Evolutionary conservation across 30 jellyfish, hydroid and myxozoan genomes (phyloP), one percentile per base, ranked within the genome.

Genomic region (Cassiopea xamachana): DNA sequence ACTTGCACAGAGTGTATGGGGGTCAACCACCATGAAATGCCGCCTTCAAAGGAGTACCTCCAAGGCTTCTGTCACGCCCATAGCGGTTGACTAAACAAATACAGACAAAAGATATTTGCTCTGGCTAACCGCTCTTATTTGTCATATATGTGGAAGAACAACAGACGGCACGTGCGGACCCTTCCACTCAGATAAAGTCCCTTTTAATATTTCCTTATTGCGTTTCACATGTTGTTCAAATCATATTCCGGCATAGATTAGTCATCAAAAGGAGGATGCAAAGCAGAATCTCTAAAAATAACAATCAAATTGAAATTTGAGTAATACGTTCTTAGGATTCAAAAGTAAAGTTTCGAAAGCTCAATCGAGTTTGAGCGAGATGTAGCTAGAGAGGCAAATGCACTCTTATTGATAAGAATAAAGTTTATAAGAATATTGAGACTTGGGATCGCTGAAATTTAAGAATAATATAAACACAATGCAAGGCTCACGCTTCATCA

Each of bases 101-200:
- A 64, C 27, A 64, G 43, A 64, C 64, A 64, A 64, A 64, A 64
- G 74, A 64, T 17, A 64, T 64, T 64, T 55, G 64, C 64, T 0
- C 27, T 64, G 74, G 43, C 27, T 5, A 64, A 64, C 74, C 74
- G 74, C 74, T 64, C 43, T 64, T 7, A 4, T 55, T 64, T 27
- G 43, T 27, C 74, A 64, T 27, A 64, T 64, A 17, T 0, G 15
- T 64, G 39, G 43, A 17, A 16, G 27, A 64, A 64, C 15, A 64
- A 64, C 74, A 5, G 74, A 27, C 74, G 74, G 74, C 74, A 64
- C 74, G 74, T 17, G 74, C 74, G 27, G 74, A 64, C 15, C 74
- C 8, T 14, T 9, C 15, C 74, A 64, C 8, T 27, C 2, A 2
- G 15, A 64, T 64, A 14, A 9, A 64, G 2, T 64, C 15, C 15